Evolutionary conservation across 1,140 invertebrate species (phyloP), one percentile per base, ranked within the genome.

Genomic region (Hormaphis cornu): DNA sequence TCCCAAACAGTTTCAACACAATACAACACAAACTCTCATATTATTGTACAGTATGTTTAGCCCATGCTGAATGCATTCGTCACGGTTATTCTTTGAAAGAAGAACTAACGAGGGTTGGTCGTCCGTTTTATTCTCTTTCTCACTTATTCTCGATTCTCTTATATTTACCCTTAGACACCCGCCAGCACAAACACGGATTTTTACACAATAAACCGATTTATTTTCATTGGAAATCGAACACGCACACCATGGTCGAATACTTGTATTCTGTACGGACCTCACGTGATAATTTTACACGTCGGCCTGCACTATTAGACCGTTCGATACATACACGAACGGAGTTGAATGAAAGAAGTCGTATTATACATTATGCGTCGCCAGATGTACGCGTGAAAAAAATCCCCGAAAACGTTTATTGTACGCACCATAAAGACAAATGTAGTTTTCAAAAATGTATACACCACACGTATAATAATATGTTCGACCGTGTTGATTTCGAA

Each of bases 131-230:
- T 63, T 63, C 28, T 46, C 59, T 46, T 26, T 33, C 28, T n/a
- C 4, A n/a, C 16, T 40, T 58, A 8, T 50, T 50, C 35, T 58
- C 40, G n/a, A 16, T 26, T 16, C 18, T 16, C 26, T 42, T 10
- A n/a, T 44, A 61, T 63, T 48, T 48, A 48, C 59, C 44, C 59
- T 48, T 14, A 46, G 59, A 28, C 59, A 48, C 59, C 59, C 59
- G 59, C 59, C 24, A 63, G 42, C 42, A 48, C 42, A 48, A 63
- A 63, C 59, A 63, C 16, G 59, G 59, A 16, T 33, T n/a, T 48
- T 63, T 48, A 30, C 37, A 63, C 44, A 63, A 63, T 30, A 46
- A 63, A 63, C 59, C 59, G 59, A 63, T 63, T 48, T 28, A 63
- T 63, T 63, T 63, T 24, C 42, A 33, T 63, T 26, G 42, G 44